Percentiles rank a stretch among this genome's conserved stretches.
These are phyloP conservation scores for Oryctes rhinoceros DNA, from an alignment of 1,140 invertebrate species.

Conservation along the genomic window DNA sequence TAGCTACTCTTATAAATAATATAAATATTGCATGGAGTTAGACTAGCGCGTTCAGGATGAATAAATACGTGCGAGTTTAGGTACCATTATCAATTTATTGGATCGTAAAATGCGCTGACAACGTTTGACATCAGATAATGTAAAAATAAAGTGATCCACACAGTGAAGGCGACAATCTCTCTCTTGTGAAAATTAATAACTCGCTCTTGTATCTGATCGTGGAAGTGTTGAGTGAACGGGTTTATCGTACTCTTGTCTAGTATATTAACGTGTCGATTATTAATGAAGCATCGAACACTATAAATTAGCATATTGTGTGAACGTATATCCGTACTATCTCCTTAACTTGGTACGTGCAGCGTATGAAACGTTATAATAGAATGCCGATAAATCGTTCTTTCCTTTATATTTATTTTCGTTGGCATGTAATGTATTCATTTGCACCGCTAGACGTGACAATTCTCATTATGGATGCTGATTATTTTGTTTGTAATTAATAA, in stretches of 20 bases:
- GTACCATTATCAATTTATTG: slow-evolving; percentile 28
- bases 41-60: too few relatives aligned
- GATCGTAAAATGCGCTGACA: slow-evolving; percentile 10
- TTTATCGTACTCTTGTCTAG: slow-evolving; percentile 45
- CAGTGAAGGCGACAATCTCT: slow-evolving; percentile 30
- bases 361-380: slow-evolving; percentile 7
- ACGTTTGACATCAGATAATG: slow-evolving; percentile 3
- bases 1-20: not conserved
- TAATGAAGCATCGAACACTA: slow-evolving; percentile 46
- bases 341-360: not conserved
- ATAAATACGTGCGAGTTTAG: too few relatives aligned
- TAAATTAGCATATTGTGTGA: slow-evolving; percentile 51
- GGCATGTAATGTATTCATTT: slow-evolving; percentile 1
- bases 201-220: slow-evolving; percentile 44
- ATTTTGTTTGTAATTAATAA: not conserved
- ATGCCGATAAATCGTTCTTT: not conserved
- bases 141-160: not conserved
- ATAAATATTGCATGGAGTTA: not conserved
- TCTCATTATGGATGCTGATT: not conserved
- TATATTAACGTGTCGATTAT: slow-evolving; percentile 49
- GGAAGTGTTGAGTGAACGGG: slow-evolving; percentile 48
- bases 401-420: slow-evolving; percentile 15
- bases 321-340: slow-evolving; percentile 39
- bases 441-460: not conserved
- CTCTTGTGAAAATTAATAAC: slow-evolving; percentile 38